These are phyloP conservation scores for Philopotamus ludificatus DNA, from an alignment of 1,140 invertebrate genomes.

Conservation along the genomic window DNA sequence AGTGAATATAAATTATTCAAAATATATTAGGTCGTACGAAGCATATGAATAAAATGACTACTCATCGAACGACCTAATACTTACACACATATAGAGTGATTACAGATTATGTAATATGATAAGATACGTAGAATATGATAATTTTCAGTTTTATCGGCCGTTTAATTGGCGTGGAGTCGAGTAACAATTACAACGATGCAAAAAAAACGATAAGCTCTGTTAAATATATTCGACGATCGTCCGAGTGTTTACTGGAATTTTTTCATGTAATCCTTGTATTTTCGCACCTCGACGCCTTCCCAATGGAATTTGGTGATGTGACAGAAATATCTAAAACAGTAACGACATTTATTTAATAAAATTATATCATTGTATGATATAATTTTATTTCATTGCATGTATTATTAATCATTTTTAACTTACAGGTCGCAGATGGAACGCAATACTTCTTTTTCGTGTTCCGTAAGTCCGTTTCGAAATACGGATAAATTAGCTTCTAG, in stretches of 20 bases:
- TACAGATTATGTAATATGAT: too few relatives aligned
- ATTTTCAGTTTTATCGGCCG: too few relatives aligned
- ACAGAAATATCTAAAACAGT: constrained; percentile 28
- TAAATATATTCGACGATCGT: too few relatives aligned
- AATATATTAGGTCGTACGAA: too few relatives aligned
- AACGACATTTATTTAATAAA: background rate
- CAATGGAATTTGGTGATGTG: constrained; percentile 21
- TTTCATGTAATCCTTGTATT: constrained; percentile 24
- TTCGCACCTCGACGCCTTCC: constrained; percentile 30
- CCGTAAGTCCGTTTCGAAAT: constrained; percentile 59
- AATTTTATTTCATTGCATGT: background rate
- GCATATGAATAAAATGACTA: too few relatives aligned
- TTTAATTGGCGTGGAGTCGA: too few relatives aligned
- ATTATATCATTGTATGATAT: background rate
- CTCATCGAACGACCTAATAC: too few relatives aligned
- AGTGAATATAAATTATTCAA: too few relatives aligned
- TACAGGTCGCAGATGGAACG: constrained; percentile 64
- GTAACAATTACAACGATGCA: too few relatives aligned
- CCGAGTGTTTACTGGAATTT: background rate
- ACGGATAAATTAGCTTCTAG: constrained; percentile 64
- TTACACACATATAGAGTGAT: too few relatives aligned
- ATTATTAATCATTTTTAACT: constrained; percentile 43
- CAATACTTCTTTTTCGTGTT: constrained; percentile 61
- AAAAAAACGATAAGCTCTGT: too few relatives aligned
- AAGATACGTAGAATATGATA: too few relatives aligned